Percentiles rank a stretch among this genome's conserved stretches.
phyloP scores from a whole-genome alignment of 2,113 vertebrate species.

The Tetraodon nigroviridis region DNA sequence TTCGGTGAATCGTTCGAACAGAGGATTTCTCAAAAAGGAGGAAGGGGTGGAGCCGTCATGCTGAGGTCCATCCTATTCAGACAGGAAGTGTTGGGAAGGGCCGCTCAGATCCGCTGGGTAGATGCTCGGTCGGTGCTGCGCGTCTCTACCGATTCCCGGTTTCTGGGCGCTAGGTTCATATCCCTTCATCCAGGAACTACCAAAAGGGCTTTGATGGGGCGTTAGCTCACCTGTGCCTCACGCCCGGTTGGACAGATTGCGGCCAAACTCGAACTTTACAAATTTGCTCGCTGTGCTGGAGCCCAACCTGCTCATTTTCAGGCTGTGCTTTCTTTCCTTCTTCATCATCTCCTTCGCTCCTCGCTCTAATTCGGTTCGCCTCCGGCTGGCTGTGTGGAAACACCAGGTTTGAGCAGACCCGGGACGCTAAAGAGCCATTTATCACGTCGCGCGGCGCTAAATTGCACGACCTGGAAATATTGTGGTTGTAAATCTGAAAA shows the following conservation, averaged over 20 bases:
- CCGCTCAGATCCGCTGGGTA: constrained; percentile 4
- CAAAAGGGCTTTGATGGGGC: constrained; percentile 7
- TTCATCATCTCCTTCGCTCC: background rate
- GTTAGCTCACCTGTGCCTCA: constrained; percentile 11
- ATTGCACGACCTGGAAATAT: constrained; percentile 21
- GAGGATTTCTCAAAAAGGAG: constrained; percentile 27
- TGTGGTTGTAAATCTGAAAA: constrained; percentile 56
- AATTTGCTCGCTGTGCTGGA: too few relatives aligned
- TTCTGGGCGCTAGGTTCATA: constrained; percentile 53
- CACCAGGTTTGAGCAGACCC: constrained; percentile 38
- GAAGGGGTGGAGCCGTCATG: background rate
- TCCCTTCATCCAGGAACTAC: constrained; percentile 29
- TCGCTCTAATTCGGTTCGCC: background rate
- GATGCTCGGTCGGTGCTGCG: background rate
- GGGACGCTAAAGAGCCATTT: constrained; percentile 50
- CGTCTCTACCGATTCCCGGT: constrained; percentile 11
- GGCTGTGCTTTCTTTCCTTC: background rate
- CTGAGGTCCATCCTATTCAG: background rate
- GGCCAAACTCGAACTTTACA: too few relatives aligned
- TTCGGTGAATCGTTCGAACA: constrained; percentile 36
- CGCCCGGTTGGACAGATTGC: background rate
- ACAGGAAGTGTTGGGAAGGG: constrained; percentile 24
- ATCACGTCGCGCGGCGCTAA: constrained; percentile 36
- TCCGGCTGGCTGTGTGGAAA: constrained; percentile 10
- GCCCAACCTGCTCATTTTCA: background rate